Evolutionary conservation across 1,140 invertebrate genomes (phyloP), one percentile per base, ranked within the genome.

Genomic region (Euglossa dilemma): DNA sequence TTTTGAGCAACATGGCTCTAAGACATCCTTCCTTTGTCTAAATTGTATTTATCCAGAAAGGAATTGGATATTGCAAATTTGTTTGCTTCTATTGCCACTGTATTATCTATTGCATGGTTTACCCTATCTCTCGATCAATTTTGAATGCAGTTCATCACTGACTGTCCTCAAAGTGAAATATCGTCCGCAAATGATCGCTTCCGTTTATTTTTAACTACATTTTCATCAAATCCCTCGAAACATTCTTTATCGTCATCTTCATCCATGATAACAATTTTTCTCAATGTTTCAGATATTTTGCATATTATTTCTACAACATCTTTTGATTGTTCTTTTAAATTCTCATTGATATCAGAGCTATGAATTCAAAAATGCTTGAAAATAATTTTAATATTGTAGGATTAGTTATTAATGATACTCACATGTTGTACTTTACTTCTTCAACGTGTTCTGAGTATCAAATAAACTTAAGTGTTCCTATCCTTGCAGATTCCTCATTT

Each of bases 401-500:
- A n/a, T 28, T 36, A 6, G 8, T 4, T 18, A 28, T 14, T 14
- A 20, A 23, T 45, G 14, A 59, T 79, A 79, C 67, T 79, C 50
- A 79, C 77, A 57, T 28, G n/a, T 36, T 25, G 23, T 80, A 80
- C 20, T 36, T 72, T 36, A 80, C 14, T 43, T 14, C 6, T 18
- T 43, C 1, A 12, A 50, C 4, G 0, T 1, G 18, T 43, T 80
- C 25, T n/a, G 67, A 71, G 43, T 61, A 52, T 11, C 9, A 18
- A 20, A 80, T 72, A 20, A 72, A 80, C 16, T 72, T 72, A 61
- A 18, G 0, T 7, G 56, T 43, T 43, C 77, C 61, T 0, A 20
- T 23, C 11, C 14, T 14, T 43, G 52, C 67, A 1, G 5, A 20
- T 18, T 50, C 45, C 2, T 61, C 57, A 18, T 43, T 14, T n/a